Base-by-base conservation (phyloP, 1,140 invertebrate species). In the Drosophila oshimai region DNA sequence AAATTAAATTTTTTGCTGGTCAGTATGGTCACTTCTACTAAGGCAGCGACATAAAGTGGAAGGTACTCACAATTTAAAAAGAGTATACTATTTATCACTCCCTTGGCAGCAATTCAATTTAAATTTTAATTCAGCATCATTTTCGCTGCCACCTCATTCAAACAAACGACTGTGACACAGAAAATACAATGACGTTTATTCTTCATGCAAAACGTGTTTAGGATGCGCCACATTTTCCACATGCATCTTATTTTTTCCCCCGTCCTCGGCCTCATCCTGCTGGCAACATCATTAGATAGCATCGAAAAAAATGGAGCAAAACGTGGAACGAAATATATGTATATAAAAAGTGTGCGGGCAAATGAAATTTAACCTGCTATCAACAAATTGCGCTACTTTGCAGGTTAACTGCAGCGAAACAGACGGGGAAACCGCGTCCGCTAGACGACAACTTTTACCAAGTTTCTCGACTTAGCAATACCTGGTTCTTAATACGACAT, bases 351-450 rank as follows among this genome's bases (percentile, higher is more conserved):
- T 42, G 73, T 67, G 69, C 46, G 65, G 50, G 74, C 72, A 87
- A 87, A 87, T 87, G 76, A 81, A 87, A 87, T 87, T 87, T 87
- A 51, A 87, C 62, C 81, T 77, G 81, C 77, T 87, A 87, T 87
- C 83, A 87, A 87, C 81, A 87, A 87, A 87, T 87, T 87, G 81
- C 77, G 81, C 81, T 87, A 87, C 81, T 87, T 87, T 87, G 69
- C 81, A 87, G 77, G 81, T 87, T 87, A 87, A 81, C 81, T 81
- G 81, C 81, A 77, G 76, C 73, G 76, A 60, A 87, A 87, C 68
- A 87, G 81, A 81, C 81, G 64, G 70, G 62, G 46, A 24, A 53
- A 46, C 55, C 70, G 55, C 41, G 37, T 36, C 51, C 31, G 39
- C 29, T 18, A 55, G 55, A 44, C 57, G 49, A 50, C 65, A 69